These are phyloP conservation scores for Callospermophilus lateralis DNA, from an alignment of 2,113 vertebrate genomes.

Conservation along the genomic window DNA sequence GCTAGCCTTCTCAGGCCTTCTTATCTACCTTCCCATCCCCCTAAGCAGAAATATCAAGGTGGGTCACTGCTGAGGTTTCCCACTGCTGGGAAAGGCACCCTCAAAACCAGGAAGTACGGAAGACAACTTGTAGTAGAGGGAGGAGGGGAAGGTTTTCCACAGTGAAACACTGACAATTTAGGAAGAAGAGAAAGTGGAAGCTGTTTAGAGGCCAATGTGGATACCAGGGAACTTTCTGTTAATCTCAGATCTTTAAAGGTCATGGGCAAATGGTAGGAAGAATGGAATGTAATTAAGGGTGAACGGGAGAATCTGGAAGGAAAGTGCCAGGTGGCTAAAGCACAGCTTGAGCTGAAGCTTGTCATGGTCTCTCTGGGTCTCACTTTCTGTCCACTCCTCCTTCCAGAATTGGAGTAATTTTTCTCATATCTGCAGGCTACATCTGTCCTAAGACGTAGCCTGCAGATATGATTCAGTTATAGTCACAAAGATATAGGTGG, in stretches of 20 bases:
- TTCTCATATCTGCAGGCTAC: not conserved
- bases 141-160: not conserved
- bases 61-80: not conserved
- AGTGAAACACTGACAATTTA: slow-evolving; percentile 53
- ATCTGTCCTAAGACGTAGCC: not conserved
- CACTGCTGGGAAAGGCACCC: not conserved
- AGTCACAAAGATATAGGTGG: not conserved
- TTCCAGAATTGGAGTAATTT: not conserved
- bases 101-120: not conserved
- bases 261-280: slow-evolving; percentile 36
- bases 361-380: not conserved
- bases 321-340: slow-evolving; percentile 20
- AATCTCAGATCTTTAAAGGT: slow-evolving; percentile 53
- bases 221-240: slow-evolving; percentile 16
- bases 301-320: slow-evolving; percentile 25
- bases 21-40: not conserved
- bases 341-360: slow-evolving; percentile 24
- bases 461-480: not conserved
- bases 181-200: slow-evolving; percentile 39
- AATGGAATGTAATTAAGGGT: not conserved
- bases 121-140: not conserved
- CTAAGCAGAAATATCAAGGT: not conserved
- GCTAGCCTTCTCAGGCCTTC: not conserved
- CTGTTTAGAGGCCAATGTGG: slow-evolving; percentile 12
- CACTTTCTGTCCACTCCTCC: not conserved